Conservation (phyloP, 1,140 invertebrate genomes). For the Aphidius gifuensis region DNA sequence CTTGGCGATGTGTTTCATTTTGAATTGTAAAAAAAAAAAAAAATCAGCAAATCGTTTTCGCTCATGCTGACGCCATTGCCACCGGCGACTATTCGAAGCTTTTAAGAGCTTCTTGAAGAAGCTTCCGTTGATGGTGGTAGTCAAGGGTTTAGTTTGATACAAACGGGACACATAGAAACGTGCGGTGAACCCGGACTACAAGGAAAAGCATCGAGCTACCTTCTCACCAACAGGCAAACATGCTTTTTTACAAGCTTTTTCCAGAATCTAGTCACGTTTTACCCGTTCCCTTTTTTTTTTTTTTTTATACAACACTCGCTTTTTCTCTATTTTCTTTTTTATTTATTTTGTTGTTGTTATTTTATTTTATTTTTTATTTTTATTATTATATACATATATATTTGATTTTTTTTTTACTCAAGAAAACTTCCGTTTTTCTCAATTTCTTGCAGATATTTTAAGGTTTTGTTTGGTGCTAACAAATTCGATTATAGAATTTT, state of each 20-base stretch:
- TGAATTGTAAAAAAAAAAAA: slow-evolving; percentile 3
- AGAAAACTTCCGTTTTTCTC: no score
- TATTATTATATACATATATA: neutral
- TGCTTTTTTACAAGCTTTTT: slow-evolving; percentile 14
- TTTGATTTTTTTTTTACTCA: no score
- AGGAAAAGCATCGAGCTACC: neutral
- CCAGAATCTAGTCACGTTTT: slow-evolving; percentile 22
- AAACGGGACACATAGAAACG: neutral
- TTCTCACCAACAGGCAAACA: neutral
- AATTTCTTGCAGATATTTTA: slow-evolving; percentile 5
- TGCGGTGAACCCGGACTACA: neutral
- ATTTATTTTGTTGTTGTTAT: neutral
- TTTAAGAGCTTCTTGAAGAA: neutral
- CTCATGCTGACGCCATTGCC: neutral
- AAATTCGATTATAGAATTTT: slow-evolving; percentile 16
- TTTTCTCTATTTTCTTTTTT: neutral
- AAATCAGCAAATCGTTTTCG: neutral
- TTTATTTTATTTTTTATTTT: neutral
- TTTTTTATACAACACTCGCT: neutral
- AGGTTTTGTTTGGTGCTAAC: neutral
- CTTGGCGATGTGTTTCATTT: slow-evolving; percentile 26
- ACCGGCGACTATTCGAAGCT: neutral
- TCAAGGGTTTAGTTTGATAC: neutral
- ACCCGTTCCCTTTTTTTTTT: slow-evolving; percentile 14
- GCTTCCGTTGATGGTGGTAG: no score